Percentiles rank a stretch among this genome's conserved stretches.
Evolutionary conservation across 2,113 vertebrate genomes (phyloP).

Genomic region (Alosa alosa): DNA sequence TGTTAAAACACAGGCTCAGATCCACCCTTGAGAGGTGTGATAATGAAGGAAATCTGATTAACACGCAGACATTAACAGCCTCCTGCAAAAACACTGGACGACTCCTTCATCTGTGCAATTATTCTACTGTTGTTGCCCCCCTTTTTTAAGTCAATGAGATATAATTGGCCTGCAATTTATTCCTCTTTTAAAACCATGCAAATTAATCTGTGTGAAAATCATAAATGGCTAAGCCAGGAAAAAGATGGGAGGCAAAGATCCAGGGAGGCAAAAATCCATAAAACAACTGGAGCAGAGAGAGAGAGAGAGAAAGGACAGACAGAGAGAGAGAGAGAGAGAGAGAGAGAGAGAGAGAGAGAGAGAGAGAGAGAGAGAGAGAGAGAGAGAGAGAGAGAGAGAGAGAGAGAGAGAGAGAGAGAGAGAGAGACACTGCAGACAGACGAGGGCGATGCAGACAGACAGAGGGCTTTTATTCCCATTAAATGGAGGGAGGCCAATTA

Average conservation of each 20-base stretch:
- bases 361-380: neutral
- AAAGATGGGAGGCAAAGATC: neutral
- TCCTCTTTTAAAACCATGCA: constrained; percentile 8
- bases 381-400: neutral
- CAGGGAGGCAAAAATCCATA: neutral
- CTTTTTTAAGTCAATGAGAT: neutral
- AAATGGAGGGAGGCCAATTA: constrained; percentile 12
- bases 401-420: neutral
- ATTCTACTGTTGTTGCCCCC: neutral
- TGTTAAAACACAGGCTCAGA: neutral
- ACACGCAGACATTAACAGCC: neutral
- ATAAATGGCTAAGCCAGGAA: neutral
- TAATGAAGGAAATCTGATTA: neutral
- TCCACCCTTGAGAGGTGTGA: neutral
- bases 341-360: neutral
- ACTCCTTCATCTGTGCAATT: neutral
- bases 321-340: neutral
- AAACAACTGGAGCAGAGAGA: neutral
- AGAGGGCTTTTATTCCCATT: neutral
- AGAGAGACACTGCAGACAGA: neutral
- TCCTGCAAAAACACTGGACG: neutral
- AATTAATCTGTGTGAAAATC: neutral
- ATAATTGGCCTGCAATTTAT: constrained; percentile 4
- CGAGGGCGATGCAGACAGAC: neutral
- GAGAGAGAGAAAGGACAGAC: neutral